Conservation (phyloP, 1,140 invertebrate genomes). For the Luehdorfia chinensis region DNA sequence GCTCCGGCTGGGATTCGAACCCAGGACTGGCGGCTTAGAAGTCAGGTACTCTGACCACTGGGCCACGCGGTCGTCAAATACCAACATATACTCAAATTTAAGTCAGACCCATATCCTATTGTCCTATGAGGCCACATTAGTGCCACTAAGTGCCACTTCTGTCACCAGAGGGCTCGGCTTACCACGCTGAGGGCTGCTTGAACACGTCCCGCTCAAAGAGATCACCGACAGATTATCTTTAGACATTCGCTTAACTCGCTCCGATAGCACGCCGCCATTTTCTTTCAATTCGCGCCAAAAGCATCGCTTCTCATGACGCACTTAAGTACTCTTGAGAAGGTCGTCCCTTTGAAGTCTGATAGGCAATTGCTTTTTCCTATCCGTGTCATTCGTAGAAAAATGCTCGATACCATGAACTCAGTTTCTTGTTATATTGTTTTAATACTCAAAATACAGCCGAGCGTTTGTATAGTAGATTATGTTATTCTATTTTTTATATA, state of each 20-base stretch:
- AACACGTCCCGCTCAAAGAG: constrained; percentile 12
- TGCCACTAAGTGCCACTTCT: background rate
- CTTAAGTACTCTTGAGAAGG: background rate
- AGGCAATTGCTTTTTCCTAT: constrained; percentile 8
- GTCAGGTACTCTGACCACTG: no score
- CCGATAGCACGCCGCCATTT: constrained; percentile 1
- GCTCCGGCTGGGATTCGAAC: no score
- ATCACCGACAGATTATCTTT: constrained; percentile 17
- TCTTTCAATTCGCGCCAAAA: constrained; percentile 11
- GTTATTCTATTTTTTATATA: no score
- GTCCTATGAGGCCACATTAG: constrained; percentile 7
- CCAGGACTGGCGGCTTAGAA: no score
- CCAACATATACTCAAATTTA: no score
- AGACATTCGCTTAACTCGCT: constrained; percentile 9
- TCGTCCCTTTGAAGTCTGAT: constrained; percentile 9
- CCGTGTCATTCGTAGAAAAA: constrained; percentile 4
- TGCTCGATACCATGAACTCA: no score
- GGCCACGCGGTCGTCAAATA: no score
- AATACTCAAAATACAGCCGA: no score
- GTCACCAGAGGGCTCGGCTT: background rate
- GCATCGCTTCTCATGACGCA: constrained; percentile 1
- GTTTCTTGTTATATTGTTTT: no score
- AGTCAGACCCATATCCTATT: constrained; percentile 7
- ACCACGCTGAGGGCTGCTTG: constrained; percentile 2
- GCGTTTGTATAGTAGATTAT: no score